phyloP scores from a whole-genome alignment of 2,113 vertebrate genomes.

The Arenaria interpres region DNA sequence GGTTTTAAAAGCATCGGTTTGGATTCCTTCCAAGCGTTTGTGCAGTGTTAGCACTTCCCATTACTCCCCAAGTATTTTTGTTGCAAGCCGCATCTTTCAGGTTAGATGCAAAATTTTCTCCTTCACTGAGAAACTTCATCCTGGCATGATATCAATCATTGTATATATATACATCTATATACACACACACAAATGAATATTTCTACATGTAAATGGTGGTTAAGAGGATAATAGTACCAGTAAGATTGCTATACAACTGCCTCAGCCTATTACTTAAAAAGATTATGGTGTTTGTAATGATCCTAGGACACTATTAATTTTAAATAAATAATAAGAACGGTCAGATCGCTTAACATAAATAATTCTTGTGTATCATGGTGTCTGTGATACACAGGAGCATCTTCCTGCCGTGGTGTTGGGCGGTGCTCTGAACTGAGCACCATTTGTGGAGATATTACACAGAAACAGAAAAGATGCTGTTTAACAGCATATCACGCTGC shows the following conservation, averaged over 20 bases:
- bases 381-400: neutral
- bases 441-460: neutral
- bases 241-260: constrained; percentile 38
- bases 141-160: constrained; percentile 11
- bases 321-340: constrained; percentile 25
- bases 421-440: neutral
- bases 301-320: constrained; percentile 15
- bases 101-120: constrained; percentile 45
- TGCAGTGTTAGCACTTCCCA: neutral
- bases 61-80: neutral
- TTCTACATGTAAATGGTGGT: constrained; percentile 45
- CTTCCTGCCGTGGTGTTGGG: neutral
- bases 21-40: constrained; percentile 47
- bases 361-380: neutral
- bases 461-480: neutral
- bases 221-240: constrained; percentile 43
- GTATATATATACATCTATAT: neutral
- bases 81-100: constrained; percentile 8
- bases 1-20: constrained; percentile 30
- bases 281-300: neutral
- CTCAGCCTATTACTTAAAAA: constrained; percentile 52
- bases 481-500: neutral
- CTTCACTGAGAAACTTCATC: constrained; percentile 17
- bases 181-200: neutral
- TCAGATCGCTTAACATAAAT: constrained; percentile 26